Base-by-base conservation (phyloP, 2,888 invertebrate genomes). In the Nysson spinosus region DNA sequence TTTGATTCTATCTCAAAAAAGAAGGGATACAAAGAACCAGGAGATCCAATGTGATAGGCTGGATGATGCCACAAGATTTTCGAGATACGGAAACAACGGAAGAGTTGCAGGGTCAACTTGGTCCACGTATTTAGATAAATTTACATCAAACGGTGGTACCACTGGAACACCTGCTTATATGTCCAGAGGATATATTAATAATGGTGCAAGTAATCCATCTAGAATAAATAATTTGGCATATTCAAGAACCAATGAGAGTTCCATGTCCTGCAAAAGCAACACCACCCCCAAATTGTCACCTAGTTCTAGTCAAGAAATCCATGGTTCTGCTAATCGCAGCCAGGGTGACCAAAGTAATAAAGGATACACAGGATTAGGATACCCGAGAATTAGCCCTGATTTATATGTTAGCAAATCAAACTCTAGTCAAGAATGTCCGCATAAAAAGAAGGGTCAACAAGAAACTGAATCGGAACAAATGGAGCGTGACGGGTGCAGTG, bases 11-110 rank as follows among this genome's bases (percentile, higher is more conserved):
- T 88, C 90, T 1, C 78, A 77, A 6, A 89, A 85, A 58, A 89
- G 88, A 69, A 89, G 90, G 0, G 89, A 89, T 78, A 92, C 89
- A 87, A 81, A 89, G n/a, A 92, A 94, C 75, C 92, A 92, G 82
- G 93, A 91, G 86, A 90, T 93, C 44, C 95, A 95, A 77, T 92
- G 93, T 0, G 94, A 94, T 80, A 89, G 92, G 49, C 80, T 91
- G 78, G 94, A 94, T 68, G 93, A 94, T 73, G 88, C 91, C 0
- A 91, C 93, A 1, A 89, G 93, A 70, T 89, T 90, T 40, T 91
- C 92, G 43, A 88, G 93, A 75, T 94, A 91, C 86, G 88, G 87
- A 12, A 68, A 73, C 19, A 89, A 90, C 6, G 90, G 91, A n/a
- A 90, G 92, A 75, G 88, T 92, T 1, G 84, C 89, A 0, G 86